A percentile compares a stretch with the other conserved stretches of the same genome.
These are phyloP conservation scores for Tetramorium parvispinum DNA, from an alignment of 1,140 invertebrate species.

Conservation along the genomic window DNA sequence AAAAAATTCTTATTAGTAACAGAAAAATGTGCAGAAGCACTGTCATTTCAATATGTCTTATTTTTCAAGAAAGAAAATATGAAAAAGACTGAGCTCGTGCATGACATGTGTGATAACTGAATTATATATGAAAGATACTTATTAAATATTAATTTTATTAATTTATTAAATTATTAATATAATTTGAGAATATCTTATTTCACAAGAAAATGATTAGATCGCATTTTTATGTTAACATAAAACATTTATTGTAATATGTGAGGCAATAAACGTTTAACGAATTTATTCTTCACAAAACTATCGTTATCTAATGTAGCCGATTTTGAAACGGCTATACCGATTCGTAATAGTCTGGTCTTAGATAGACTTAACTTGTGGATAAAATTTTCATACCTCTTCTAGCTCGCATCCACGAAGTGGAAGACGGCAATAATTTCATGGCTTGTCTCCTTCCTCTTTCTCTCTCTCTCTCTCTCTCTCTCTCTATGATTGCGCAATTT, in stretches of 20 bases:
- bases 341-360: background rate
- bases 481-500: background rate
- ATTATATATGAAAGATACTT: too few relatives aligned
- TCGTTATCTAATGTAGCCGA: background rate
- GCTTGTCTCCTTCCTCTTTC: too few relatives aligned
- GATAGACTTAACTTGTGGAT: background rate
- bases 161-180: too few relatives aligned
- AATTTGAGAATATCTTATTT: conserved; percentile 25
- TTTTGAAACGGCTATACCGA: background rate
- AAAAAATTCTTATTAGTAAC: background rate
- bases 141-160: too few relatives aligned
- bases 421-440: background rate
- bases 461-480: too few relatives aligned
- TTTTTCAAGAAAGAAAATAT: background rate
- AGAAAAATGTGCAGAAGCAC: background rate
- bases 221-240: background rate
- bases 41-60: background rate
- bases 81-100: too few relatives aligned
- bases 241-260: background rate
- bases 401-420: background rate
- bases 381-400: conserved; percentile 22
- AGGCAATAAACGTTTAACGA: background rate
- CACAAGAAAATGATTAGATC: background rate
- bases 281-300: background rate
- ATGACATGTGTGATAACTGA: too few relatives aligned